A percentile compares a stretch with the other conserved stretches of the same genome.
Evolutionary conservation across 2,888 invertebrate genomes (phyloP).

Genomic region (Parthenolecanium corni): DNA sequence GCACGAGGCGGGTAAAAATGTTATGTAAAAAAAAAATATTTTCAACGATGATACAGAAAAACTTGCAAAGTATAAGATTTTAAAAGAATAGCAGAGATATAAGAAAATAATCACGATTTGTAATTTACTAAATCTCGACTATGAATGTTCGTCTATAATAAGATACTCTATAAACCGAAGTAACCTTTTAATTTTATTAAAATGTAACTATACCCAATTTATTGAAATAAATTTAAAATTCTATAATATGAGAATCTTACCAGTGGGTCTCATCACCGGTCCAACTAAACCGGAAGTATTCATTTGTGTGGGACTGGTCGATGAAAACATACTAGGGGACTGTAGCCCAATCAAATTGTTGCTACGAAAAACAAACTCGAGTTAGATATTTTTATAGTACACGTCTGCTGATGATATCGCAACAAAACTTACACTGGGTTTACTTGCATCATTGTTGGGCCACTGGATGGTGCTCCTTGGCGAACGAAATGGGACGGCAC

Average conservation of each 20-base stretch:
- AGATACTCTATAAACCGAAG: too few species aligned
- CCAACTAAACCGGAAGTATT: slow-evolving; percentile 2
- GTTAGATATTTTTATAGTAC: not conserved
- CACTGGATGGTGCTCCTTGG: slow-evolving; percentile 61
- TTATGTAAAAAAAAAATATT: too few species aligned
- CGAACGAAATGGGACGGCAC: slow-evolving; percentile 64
- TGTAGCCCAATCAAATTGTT: slow-evolving; percentile 58
- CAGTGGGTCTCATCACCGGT: slow-evolving; percentile 4
- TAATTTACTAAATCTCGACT: too few species aligned
- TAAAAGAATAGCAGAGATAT: too few species aligned
- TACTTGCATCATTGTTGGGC: slow-evolving; percentile 47
- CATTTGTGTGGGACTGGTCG: slow-evolving; percentile 47
- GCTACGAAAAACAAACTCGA: slow-evolving; percentile 34
- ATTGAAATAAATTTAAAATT: too few species aligned
- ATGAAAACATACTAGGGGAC: slow-evolving; percentile 56
- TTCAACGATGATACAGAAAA: too few species aligned
- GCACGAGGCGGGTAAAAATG: too few species aligned
- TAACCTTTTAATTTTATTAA: too few species aligned
- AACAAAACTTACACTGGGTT: slow-evolving; percentile 26
- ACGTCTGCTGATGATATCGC: not conserved
- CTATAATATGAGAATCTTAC: slow-evolving; percentile 2
- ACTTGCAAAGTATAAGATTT: too few species aligned
- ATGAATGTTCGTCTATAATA: too few species aligned
- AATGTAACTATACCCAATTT: too few species aligned
- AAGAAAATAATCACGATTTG: too few species aligned